Percentiles rank a stretch among this genome's conserved stretches.
Conservation (phyloP, 2,797 vertebrate species). For the Ctenopoma multispine region DNA sequence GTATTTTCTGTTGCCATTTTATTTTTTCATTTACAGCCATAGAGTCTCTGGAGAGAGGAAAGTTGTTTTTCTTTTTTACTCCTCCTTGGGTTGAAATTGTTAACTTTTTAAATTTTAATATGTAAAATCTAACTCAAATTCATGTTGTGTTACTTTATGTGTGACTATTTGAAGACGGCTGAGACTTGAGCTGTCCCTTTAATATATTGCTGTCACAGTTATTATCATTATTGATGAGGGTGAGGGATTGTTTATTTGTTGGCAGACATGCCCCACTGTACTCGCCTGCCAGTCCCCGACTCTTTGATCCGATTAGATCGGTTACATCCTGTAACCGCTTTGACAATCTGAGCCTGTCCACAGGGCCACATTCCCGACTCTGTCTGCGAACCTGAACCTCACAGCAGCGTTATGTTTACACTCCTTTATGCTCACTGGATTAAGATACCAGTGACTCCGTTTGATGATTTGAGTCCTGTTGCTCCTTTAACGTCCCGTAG, state of each 20-base stretch:
- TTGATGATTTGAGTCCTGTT: neutral
- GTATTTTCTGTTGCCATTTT: slow-evolving; percentile 29
- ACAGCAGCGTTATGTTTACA: neutral
- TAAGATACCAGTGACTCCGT: neutral
- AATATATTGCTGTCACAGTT: slow-evolving; percentile 45
- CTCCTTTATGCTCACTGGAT: neutral
- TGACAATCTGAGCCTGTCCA: slow-evolving; percentile 10
- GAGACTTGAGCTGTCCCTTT: slow-evolving; percentile 44
- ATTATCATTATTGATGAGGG: slow-evolving; percentile 13
- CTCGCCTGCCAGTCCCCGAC: slow-evolving; percentile 3
- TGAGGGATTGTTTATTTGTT: slow-evolving; percentile 25
- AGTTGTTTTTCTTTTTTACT: slow-evolving; percentile 26
- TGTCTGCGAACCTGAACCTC: neutral
- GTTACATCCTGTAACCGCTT: slow-evolving; percentile 6
- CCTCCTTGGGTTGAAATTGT: slow-evolving; percentile 14
- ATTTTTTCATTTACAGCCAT: slow-evolving; percentile 40
- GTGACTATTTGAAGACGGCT: slow-evolving; percentile 41
- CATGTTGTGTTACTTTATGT: slow-evolving; percentile 52
- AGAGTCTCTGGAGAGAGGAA: slow-evolving; percentile 55
- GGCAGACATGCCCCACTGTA: slow-evolving; percentile 15
- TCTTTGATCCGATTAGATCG: neutral
- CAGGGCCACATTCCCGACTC: slow-evolving; percentile 1
- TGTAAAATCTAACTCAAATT: slow-evolving; percentile 38
- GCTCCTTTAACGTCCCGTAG: slow-evolving; percentile 19
- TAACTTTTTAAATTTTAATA: slow-evolving; percentile 20